These are phyloP conservation scores for Nicator chloris DNA, from an alignment of 2,113 vertebrate genomes.

Conservation along the genomic window DNA sequence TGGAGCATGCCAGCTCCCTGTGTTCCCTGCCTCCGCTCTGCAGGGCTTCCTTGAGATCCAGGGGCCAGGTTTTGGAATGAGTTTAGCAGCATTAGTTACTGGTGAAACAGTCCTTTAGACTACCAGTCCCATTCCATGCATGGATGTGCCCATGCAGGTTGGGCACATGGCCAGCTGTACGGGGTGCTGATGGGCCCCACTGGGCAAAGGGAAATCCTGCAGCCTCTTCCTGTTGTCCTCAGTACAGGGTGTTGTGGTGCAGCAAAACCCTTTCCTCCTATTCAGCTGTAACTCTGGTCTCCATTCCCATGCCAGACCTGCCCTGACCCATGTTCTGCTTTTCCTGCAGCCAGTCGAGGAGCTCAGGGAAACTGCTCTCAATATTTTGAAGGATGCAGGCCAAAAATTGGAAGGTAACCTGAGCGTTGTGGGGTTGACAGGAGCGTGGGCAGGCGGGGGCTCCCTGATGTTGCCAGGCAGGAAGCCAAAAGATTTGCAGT, in stretches of 20 bases:
- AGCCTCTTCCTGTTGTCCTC: neutral
- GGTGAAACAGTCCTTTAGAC: neutral
- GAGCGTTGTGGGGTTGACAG: rapidly evolving
- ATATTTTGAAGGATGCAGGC: constrained; percentile 41
- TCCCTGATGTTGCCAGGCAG: neutral
- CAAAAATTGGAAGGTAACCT: constrained; percentile 52
- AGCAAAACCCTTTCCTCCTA: neutral
- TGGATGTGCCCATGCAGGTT: neutral
- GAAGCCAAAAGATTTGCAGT: neutral
- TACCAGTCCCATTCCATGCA: neutral
- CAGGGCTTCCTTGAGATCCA: rapidly evolving
- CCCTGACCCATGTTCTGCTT: neutral
- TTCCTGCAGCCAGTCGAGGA: constrained; percentile 67
- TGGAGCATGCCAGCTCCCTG: rapidly evolving
- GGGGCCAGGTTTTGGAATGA: neutral
- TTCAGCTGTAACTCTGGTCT: neutral
- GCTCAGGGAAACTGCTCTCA: constrained; percentile 50
- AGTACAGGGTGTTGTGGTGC: rapidly evolving
- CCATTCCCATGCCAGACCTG: neutral
- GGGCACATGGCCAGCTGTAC: neutral
- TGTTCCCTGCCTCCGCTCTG: neutral
- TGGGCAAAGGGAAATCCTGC: neutral
- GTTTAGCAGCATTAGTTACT: neutral
- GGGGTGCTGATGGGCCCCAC: neutral
- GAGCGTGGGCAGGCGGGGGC: neutral